Evolutionary conservation across 2,797 vertebrate species (phyloP).

Genomic region (Thaleichthys pacificus): DNA sequence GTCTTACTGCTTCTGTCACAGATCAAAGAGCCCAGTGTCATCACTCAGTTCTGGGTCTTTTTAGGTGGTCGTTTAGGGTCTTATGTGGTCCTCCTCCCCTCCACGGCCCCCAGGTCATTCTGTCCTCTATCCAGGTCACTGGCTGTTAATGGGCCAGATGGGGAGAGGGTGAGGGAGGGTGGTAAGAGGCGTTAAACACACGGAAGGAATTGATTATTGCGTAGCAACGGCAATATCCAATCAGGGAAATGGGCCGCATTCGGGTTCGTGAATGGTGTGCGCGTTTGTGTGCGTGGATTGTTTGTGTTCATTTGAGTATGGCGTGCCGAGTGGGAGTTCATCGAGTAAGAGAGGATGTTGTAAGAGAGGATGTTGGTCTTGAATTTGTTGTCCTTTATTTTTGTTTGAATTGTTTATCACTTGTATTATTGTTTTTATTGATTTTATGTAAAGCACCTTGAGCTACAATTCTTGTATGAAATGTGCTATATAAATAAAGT

Average conservation of each 20-base stretch:
- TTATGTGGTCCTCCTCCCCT: conserved; percentile 31
- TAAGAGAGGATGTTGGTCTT: conserved; percentile 23
- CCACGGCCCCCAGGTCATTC: conserved; percentile 48
- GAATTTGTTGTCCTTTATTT: too few species aligned
- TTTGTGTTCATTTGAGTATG: conserved; percentile 33
- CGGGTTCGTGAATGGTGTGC: conserved; percentile 8
- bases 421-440: too few species aligned
- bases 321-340: conserved; percentile 34
- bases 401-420: too few species aligned
- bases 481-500: too few species aligned
- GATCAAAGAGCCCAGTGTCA: background rate
- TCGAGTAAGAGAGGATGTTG: conserved; percentile 34
- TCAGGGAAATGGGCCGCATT: conserved; percentile 48
- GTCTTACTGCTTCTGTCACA: background rate
- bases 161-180: background rate
- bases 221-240: conserved; percentile 49
- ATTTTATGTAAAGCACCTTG: too few species aligned
- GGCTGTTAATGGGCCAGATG: conserved; percentile 58
- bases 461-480: too few species aligned
- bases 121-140: conserved; percentile 61
- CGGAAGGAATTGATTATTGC: conserved; percentile 46
- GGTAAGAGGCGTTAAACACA: conserved; percentile 27
- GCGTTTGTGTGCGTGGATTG: conserved; percentile 23
- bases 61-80: conserved; percentile 10
- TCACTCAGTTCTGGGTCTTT: conserved; percentile 9